Evolutionary conservation across 2,113 vertebrate species (phyloP).

Genomic region (Poeciliopsis prolifica): DNA sequence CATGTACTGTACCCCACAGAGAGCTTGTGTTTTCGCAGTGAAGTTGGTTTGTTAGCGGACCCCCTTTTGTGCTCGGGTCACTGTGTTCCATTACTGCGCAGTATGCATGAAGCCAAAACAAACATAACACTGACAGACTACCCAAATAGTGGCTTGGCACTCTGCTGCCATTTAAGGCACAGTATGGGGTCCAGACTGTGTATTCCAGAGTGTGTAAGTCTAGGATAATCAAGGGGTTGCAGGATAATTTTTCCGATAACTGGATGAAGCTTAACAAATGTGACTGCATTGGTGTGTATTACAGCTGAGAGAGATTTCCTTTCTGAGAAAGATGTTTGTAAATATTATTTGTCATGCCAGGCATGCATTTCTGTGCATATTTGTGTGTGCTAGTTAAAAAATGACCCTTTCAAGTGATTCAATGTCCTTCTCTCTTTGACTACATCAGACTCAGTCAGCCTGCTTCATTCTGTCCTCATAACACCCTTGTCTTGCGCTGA

Average conservation of each 20-base stretch:
- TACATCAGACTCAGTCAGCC: slow-evolving; percentile 43
- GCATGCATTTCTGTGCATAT: slow-evolving; percentile 4
- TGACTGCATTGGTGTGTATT: background rate
- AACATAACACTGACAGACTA: slow-evolving; percentile 47
- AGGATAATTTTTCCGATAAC: slow-evolving; percentile 21
- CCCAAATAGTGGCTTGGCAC: slow-evolving; percentile 50
- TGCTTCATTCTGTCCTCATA: slow-evolving; percentile 56
- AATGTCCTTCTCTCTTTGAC: slow-evolving; percentile 44
- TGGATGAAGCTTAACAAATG: slow-evolving; percentile 26
- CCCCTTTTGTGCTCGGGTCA: slow-evolving; percentile 59
- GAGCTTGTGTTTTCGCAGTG: slow-evolving; percentile 28
- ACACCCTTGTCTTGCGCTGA: slow-evolving; percentile 54
- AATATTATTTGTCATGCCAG: background rate
- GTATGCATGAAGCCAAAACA: slow-evolving; percentile 59
- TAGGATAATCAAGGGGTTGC: slow-evolving; percentile 24
- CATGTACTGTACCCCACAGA: slow-evolving; percentile 27
- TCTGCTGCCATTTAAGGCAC: slow-evolving; percentile 61
- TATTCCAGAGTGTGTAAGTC: slow-evolving; percentile 1
- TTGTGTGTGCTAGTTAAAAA: slow-evolving; percentile 7
- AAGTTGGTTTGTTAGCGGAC: slow-evolving; percentile 62
- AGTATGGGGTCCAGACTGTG: slow-evolving; percentile 25
- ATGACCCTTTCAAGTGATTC: slow-evolving; percentile 42
- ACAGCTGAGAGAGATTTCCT: background rate
- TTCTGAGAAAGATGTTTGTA: background rate
- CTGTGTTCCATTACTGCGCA: slow-evolving; percentile 64